phyloP scores from a whole-genome alignment of 2,888 invertebrate species.

The Calameuta filiformis region DNA sequence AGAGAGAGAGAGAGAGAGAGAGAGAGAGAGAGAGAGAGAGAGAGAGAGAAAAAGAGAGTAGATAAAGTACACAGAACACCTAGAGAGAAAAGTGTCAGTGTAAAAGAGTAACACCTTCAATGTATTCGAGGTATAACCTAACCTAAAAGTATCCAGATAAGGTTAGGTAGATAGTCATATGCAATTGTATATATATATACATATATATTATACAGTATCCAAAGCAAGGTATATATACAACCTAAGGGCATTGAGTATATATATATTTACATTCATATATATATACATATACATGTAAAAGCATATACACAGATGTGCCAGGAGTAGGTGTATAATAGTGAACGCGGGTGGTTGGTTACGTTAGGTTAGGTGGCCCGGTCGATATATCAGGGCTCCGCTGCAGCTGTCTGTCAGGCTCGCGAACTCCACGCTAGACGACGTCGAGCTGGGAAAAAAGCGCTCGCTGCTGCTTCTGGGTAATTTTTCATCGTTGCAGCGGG shows the following conservation, averaged over 20 bases:
- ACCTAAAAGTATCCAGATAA: neutral
- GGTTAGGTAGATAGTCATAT: too few relatives aligned
- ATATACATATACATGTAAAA: slow-evolving; percentile 22
- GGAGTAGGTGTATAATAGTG: slow-evolving; percentile 51
- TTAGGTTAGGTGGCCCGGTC: slow-evolving; percentile 61
- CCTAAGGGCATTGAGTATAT: too few relatives aligned
- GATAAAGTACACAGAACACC: too few relatives aligned
- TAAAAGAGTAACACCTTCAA: neutral
- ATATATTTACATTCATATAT: too few relatives aligned
- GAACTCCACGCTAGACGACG: slow-evolving; percentile 61
- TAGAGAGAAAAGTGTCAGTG: too few relatives aligned
- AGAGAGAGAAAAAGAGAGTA: too few relatives aligned
- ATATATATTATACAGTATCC: too few relatives aligned
- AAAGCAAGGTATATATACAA: too few relatives aligned
- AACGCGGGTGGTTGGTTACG: slow-evolving; percentile 54
- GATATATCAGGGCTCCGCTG: slow-evolving; percentile 65
- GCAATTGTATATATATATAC: neutral
- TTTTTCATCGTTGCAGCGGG: slow-evolving; percentile 62
- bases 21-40: too few relatives aligned
- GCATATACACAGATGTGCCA: slow-evolving; percentile 19
- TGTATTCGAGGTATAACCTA: neutral
- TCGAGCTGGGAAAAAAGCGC: slow-evolving; percentile 46
- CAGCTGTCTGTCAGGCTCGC: slow-evolving; percentile 64
- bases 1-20: neutral
- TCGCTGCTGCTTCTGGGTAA: slow-evolving; percentile 59